Evolutionary conservation across 2,113 vertebrate genomes (phyloP).

Genomic region (Bucco capensis): DNA sequence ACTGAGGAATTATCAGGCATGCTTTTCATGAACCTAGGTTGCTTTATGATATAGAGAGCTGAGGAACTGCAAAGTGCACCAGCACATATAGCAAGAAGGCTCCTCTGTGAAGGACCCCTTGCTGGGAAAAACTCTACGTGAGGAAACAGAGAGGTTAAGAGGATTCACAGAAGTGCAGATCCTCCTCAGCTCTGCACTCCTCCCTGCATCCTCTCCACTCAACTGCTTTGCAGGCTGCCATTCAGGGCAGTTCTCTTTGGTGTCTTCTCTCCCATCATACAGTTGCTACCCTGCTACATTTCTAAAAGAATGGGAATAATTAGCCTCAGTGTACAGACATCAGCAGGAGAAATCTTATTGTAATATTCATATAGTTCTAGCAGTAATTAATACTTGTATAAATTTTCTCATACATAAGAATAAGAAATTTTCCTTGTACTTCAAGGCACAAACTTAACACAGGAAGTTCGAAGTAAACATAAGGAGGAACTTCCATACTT

Average conservation of each 20-base stretch:
- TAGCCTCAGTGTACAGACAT: neutral
- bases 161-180: neutral
- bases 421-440: neutral
- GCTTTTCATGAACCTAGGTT: neutral
- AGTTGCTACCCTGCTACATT: neutral
- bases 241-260: neutral
- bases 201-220: neutral
- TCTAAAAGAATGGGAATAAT: neutral
- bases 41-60: neutral
- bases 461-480: too few species aligned
- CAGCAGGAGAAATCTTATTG: neutral
- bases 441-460: too few species aligned
- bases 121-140: neutral
- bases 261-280: neutral
- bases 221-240: neutral
- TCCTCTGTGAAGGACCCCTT: neutral
- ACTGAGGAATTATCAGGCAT: neutral
- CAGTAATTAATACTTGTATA: neutral
- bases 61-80: neutral
- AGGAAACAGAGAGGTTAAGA: neutral
- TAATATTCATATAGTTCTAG: neutral
- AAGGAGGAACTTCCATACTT: too few species aligned
- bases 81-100: neutral
- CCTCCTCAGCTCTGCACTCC: neutral
- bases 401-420: neutral